Conservation (phyloP, 2,797 vertebrate genomes). For the Sebastes itinus region DNA sequence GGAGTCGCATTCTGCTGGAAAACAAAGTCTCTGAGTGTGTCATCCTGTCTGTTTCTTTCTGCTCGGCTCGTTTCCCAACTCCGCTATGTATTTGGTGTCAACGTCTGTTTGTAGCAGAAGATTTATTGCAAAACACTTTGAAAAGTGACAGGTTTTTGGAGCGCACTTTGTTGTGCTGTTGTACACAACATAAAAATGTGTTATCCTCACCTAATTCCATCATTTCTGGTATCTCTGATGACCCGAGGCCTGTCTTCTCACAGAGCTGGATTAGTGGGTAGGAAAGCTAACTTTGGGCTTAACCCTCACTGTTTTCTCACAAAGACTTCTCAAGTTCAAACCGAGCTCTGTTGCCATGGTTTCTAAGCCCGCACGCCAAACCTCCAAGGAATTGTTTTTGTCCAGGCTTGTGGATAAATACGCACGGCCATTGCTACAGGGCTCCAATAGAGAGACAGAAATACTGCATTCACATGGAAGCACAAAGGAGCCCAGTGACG, state of each 20-base stretch:
- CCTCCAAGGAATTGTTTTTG: constrained; percentile 10
- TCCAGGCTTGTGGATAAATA: constrained; percentile 15
- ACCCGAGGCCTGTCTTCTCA: constrained; percentile 44
- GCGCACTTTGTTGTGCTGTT: constrained; percentile 24
- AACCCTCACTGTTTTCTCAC: constrained; percentile 41
- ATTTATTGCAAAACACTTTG: constrained; percentile 51
- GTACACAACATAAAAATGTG: constrained; percentile 25
- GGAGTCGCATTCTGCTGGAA: constrained; percentile 38
- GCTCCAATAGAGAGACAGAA: background rate
- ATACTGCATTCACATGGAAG: background rate
- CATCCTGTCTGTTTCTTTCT: constrained; percentile 64
- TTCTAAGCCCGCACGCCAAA: constrained; percentile 17
- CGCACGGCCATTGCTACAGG: background rate
- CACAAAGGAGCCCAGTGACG: background rate
- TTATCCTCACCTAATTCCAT: constrained; percentile 55
- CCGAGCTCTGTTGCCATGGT: constrained; percentile 29
- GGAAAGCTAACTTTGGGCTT: constrained; percentile 47
- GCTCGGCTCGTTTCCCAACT: constrained; percentile 52
- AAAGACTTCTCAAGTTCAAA: constrained; percentile 60
- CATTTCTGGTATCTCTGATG: constrained; percentile 37
- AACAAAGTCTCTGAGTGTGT: constrained; percentile 60
- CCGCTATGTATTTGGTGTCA: constrained; percentile 41
- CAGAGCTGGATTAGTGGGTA: constrained; percentile 45
- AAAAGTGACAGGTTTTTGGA: constrained; percentile 48
- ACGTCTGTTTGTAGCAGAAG: constrained; percentile 47